phyloP scores from a whole-genome alignment of 2,797 vertebrate genomes.

The Pseudochirops cupreus region DNA sequence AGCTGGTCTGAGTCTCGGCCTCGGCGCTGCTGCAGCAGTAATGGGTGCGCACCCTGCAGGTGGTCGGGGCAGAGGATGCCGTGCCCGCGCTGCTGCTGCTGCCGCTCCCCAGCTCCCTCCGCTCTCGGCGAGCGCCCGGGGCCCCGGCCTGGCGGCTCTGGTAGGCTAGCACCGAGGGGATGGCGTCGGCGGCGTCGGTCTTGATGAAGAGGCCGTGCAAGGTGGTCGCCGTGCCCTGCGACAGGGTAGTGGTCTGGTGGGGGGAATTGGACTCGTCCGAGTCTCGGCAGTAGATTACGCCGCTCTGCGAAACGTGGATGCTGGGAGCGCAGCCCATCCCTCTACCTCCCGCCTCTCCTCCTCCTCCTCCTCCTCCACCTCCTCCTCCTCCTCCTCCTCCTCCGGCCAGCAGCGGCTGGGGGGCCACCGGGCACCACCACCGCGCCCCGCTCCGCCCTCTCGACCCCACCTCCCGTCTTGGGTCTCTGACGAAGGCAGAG shows the following conservation, averaged over 20 bases:
- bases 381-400: slow-evolving; percentile 20
- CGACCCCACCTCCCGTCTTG: not conserved
- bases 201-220: slow-evolving; percentile 95
- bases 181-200: slow-evolving; percentile 94
- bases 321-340: slow-evolving; percentile 98
- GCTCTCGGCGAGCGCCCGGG: slow-evolving; percentile 84
- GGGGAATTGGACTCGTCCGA: slow-evolving; percentile 97
- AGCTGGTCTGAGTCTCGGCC: slow-evolving; percentile 95
- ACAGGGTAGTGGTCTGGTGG: slow-evolving; percentile 93
- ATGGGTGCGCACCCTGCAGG: slow-evolving; percentile 84
- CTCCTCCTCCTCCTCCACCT: not conserved
- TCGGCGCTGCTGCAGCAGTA: slow-evolving; percentile 89
- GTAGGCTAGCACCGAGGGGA: slow-evolving; percentile 91
- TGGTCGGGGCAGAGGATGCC: slow-evolving; percentile 73
- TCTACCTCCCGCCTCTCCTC: slow-evolving; percentile 70
- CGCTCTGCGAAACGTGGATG: slow-evolving; percentile 99
- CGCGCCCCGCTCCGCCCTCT: not conserved
- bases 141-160: slow-evolving; percentile 89
- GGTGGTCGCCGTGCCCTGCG: slow-evolving; percentile 92
- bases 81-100: slow-evolving; percentile 77
- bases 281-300: slow-evolving; percentile 98
- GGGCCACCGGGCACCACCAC: not conserved
- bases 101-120: slow-evolving; percentile 79
- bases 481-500: slow-evolving; percentile 83
- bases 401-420: not conserved